These are phyloP conservation scores for Tetramorium parvispinum DNA, from an alignment of 1,140 invertebrate species.

Conservation along the genomic window DNA sequence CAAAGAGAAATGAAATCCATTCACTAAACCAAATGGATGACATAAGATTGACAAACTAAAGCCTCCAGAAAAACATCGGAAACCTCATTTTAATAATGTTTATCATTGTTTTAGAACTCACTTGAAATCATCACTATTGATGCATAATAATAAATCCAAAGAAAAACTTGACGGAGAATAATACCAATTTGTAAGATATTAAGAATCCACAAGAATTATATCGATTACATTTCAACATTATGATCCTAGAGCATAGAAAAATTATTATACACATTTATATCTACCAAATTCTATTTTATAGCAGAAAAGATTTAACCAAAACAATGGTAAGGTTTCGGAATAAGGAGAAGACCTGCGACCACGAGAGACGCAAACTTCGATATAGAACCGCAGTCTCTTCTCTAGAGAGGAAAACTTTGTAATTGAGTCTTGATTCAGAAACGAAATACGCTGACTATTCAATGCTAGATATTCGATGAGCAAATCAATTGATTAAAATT, in stretches of 20 bases:
- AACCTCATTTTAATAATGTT: too few species aligned
- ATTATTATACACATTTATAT: background rate
- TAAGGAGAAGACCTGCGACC: background rate
- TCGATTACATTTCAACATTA: background rate
- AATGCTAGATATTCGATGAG: background rate
- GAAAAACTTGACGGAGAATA: too few species aligned
- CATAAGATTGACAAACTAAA: too few species aligned
- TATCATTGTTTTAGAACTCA: too few species aligned
- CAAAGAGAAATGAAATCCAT: too few species aligned
- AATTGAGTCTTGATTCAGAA: background rate
- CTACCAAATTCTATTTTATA: background rate
- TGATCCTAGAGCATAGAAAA: background rate
- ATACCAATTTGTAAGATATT: too few species aligned
- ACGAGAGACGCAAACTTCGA: background rate
- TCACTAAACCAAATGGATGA: too few species aligned
- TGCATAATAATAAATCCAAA: too few species aligned
- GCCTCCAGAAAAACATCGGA: too few species aligned
- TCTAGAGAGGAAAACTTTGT: background rate
- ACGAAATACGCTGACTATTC: background rate
- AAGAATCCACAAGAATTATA: too few species aligned
- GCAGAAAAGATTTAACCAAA: background rate
- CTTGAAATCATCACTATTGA: too few species aligned
- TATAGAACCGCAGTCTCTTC: background rate
- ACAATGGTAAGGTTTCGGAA: background rate
- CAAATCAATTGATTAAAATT: background rate